These are phyloP conservation scores for Bubo bubo DNA, from an alignment of 2,113 vertebrate species.

Conservation along the genomic window DNA sequence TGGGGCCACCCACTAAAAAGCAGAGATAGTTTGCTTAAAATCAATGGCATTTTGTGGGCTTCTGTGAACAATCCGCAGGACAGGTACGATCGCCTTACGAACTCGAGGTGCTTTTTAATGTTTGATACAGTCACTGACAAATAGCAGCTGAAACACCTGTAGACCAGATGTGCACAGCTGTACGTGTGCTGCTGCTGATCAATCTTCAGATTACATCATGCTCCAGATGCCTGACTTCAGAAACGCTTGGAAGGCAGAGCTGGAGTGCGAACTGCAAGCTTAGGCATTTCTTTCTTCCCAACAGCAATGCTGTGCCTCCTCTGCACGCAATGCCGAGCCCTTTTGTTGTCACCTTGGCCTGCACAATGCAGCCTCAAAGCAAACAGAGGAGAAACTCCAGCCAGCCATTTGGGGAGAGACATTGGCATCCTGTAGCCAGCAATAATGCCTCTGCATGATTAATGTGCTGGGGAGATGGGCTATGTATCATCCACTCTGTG, in stretches of 20 bases:
- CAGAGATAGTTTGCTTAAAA: background rate
- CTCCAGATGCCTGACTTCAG: constrained; percentile 32
- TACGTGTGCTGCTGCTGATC: background rate
- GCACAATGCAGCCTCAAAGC: rapidly evolving
- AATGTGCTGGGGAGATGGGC: background rate
- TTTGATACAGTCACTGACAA: background rate
- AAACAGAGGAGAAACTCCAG: background rate
- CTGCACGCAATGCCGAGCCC: rapidly evolving
- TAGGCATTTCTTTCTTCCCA: background rate
- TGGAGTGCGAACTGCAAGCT: rapidly evolving
- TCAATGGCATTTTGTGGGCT: background rate
- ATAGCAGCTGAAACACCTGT: constrained; percentile 40
- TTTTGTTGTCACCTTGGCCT: background rate
- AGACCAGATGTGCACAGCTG: constrained; percentile 62
- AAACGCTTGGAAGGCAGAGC: background rate
- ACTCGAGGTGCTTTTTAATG: background rate
- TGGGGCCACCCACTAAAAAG: background rate
- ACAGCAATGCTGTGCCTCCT: rapidly evolving
- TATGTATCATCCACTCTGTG: rapidly evolving
- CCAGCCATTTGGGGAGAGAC: background rate
- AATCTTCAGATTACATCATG: background rate
- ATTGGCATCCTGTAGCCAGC: rapidly evolving
- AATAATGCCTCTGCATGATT: background rate
- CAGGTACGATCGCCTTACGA: background rate
- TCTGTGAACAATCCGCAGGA: background rate